Conservation (phyloP, 2,797 vertebrate genomes). For the Hemitrygon akajei region DNA sequence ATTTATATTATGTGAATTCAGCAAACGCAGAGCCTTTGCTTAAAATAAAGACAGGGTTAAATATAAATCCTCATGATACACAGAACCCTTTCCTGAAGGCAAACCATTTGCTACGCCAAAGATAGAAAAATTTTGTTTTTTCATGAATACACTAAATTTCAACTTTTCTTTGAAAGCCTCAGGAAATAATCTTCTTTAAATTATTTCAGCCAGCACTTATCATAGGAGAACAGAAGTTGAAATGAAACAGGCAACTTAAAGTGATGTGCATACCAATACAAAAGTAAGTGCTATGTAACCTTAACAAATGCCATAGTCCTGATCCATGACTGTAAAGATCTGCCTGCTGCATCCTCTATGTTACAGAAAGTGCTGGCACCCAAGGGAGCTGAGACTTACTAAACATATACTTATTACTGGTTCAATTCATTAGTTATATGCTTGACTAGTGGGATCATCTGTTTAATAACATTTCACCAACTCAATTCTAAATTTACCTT, state of each 20-base stretch:
- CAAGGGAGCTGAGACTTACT: neutral
- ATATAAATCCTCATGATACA: neutral
- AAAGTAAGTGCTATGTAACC: neutral
- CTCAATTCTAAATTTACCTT: neutral
- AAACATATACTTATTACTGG: neutral
- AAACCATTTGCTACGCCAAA: neutral
- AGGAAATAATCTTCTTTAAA: neutral
- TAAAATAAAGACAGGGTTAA: neutral
- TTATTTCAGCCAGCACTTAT: slow-evolving; percentile 8
- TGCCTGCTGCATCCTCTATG: neutral
- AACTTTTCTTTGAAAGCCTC: neutral
- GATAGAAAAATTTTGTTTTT: neutral
- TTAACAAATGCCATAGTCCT: neutral
- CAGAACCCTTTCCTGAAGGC: neutral
- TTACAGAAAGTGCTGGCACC: neutral
- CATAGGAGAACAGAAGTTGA: neutral
- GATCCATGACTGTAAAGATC: neutral
- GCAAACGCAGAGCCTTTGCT: neutral
- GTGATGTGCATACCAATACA: neutral
- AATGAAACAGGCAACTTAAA: neutral
- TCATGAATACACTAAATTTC: neutral
- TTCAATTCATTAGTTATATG: neutral
- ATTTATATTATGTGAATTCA: neutral
- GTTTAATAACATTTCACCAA: neutral
- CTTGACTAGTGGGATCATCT: neutral